These are phyloP conservation scores for Aphelocoma californica DNA, from an alignment of 2,797 vertebrate species.

Conservation along the genomic window DNA sequence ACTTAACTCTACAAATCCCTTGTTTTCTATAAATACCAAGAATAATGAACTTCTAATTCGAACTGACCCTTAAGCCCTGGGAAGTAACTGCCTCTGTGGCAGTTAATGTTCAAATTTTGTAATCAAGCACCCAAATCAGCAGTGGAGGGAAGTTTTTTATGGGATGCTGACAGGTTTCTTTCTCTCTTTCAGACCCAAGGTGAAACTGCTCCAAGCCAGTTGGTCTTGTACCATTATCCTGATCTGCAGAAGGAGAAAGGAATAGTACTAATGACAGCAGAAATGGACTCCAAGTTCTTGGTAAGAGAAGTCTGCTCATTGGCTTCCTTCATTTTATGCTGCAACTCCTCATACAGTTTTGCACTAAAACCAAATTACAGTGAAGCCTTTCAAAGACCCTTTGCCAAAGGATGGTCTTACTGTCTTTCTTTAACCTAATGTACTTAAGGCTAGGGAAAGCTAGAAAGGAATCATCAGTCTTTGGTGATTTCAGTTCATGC, in stretches of 20 bases:
- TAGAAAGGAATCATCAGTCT: background rate
- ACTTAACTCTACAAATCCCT: background rate
- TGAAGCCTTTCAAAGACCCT: background rate
- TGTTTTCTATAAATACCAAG: background rate
- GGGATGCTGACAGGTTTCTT: background rate
- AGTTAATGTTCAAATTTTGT: background rate
- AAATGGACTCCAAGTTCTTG: constrained; percentile 88
- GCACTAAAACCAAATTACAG: background rate
- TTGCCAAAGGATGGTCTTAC: background rate
- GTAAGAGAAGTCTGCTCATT: constrained; percentile 67
- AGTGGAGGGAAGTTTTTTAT: background rate
- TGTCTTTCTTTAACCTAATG: background rate
- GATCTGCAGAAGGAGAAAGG: constrained; percentile 90
- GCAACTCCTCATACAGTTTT: background rate
- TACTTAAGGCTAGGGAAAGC: background rate
- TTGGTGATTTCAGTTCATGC: background rate
- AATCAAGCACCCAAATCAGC: background rate
- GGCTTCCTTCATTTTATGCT: background rate
- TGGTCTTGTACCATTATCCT: constrained; percentile 91
- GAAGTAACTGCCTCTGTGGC: background rate
- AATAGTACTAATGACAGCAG: constrained; percentile 92
- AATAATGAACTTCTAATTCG: background rate
- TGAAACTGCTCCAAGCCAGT: constrained; percentile 87
- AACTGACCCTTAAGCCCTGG: background rate
- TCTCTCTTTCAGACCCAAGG: constrained; percentile 77